phyloP scores from a whole-genome alignment of 2,113 vertebrate species.

The Reinhardtius hippoglossoides region DNA sequence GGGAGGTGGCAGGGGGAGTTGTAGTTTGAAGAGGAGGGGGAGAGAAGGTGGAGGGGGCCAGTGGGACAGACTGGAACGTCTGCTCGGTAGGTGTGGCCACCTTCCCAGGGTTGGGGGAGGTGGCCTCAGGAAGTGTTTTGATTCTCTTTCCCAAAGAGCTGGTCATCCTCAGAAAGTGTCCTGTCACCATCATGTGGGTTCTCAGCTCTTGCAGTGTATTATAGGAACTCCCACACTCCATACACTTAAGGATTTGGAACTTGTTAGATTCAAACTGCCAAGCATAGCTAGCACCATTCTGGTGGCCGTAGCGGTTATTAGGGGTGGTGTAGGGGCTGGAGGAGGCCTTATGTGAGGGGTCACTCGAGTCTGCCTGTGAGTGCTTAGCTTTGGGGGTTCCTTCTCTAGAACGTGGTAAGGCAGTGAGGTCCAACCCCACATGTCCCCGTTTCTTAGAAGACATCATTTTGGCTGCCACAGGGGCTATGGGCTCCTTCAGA shows the following conservation, averaged over 20 bases:
- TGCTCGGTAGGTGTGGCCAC: slow-evolving; percentile 84
- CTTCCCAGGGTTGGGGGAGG: slow-evolving; percentile 78
- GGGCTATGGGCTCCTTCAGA: slow-evolving; percentile 97
- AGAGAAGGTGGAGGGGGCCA: slow-evolving; percentile 90
- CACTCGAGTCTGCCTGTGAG: slow-evolving; percentile 80
- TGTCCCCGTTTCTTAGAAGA: slow-evolving; percentile 90
- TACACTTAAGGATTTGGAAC: slow-evolving; percentile 95
- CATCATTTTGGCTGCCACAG: slow-evolving; percentile 92
- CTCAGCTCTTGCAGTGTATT: slow-evolving; percentile 97
- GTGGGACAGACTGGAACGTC: slow-evolving; percentile 91
- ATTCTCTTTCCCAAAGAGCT: slow-evolving; percentile 92
- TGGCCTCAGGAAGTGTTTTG: slow-evolving; percentile 89
- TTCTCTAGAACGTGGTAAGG: slow-evolving; percentile 89
- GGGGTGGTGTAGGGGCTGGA: slow-evolving; percentile 88
- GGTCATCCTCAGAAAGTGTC: slow-evolving; percentile 95
- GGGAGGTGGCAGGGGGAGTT: slow-evolving; percentile 78
- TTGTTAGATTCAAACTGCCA: slow-evolving; percentile 97
- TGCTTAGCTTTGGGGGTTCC: slow-evolving; percentile 87
- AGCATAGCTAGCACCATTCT: slow-evolving; percentile 92
- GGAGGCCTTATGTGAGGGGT: slow-evolving; percentile 86
- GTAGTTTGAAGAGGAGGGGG: slow-evolving; percentile 82
- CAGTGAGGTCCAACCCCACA: slow-evolving; percentile 89
- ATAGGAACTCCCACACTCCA: slow-evolving; percentile 96
- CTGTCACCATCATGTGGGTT: slow-evolving; percentile 97
- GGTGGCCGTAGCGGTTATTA: slow-evolving; percentile 91